Evolutionary conservation across 2,888 invertebrate species (phyloP), one percentile per base, ranked within the genome.

Genomic region (Malthinus seriepunctatus): DNA sequence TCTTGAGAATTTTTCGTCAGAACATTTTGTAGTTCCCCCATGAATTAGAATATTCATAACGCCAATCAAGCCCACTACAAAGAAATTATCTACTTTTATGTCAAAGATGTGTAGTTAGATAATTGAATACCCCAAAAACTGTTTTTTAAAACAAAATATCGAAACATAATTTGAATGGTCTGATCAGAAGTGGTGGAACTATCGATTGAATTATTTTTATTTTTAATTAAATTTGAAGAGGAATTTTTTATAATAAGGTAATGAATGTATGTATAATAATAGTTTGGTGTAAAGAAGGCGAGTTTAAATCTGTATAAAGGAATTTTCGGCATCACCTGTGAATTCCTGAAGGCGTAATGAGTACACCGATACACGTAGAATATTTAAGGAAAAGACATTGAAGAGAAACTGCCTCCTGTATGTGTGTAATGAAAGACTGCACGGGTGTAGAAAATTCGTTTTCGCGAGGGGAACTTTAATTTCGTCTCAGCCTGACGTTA

Each of bases 371-470:
- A 73, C 72, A 72, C 72, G 70, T 68, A 68, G 73, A 72, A 73
- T 73, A 71, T 74, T 75, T 73, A 74, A 73, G 71, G 72, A 56
- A 73, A 72, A 72, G 73, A 73, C 73, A 73, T 72, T 72, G 71
- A 63, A 66, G 69, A 69, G 68, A 69, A 69, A 68, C 67, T 61
- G 67, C 68, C 68, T 70, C 67, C 68, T 69, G 68, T 62, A 63
- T 62, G 63, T 76, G 73, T 75, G 74, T 78, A 78, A 78, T 78
- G 77, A 78, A 78, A 78, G 77, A 76, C 76, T 77, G 76, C 78
- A 77, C 78, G 77, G 77, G 77, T 78, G 78, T 78, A 78, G 77
- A 78, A 78, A 78, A 78, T 78, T 78, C 78, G 76, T 77, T 78
- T 78, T 78, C 76, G 70, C 74, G 72, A 73, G 72, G 73, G 73